Conservation (phyloP, 2,888 invertebrate species). For the Xylocampa areola region DNA sequence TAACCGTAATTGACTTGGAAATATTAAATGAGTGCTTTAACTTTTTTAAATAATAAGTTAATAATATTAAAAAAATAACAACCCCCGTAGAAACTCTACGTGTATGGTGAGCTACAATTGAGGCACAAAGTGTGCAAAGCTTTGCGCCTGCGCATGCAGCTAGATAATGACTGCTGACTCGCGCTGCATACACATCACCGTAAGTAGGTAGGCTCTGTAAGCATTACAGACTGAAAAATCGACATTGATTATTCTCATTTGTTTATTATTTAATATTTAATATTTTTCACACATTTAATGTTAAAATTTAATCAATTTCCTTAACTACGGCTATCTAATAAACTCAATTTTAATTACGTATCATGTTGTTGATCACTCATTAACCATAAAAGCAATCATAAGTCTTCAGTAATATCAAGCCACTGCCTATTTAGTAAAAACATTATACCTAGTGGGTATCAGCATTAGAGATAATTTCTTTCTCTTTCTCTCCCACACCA, state of each 20-base stretch:
- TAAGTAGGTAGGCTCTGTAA: conserved; percentile 21
- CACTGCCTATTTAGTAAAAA: conserved; percentile 29
- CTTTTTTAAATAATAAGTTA: no score
- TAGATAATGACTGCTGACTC: conserved; percentile 42
- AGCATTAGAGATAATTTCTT: conserved; percentile 64
- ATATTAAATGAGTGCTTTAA: no score
- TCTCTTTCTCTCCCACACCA: conserved; percentile 72
- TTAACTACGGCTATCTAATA: conserved; percentile 8
- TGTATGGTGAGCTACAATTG: conserved; percentile 19
- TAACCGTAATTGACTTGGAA: no score
- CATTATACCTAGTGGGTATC: conserved; percentile 60
- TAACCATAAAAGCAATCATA: conserved; percentile 15
- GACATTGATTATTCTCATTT: conserved; percentile 13
- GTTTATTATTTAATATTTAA: conserved; percentile 7
- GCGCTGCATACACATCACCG: conserved; percentile 27
- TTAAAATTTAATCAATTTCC: conserved; percentile 8
- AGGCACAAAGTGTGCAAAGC: conserved; percentile 29
- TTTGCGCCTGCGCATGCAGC: conserved; percentile 40
- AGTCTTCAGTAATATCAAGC: conserved; percentile 17
- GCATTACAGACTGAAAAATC: conserved; percentile 20
- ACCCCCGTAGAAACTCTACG: conserved; percentile 1
- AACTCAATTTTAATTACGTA: conserved; percentile 22
- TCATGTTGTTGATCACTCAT: conserved; percentile 10
- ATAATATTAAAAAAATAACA: no score
- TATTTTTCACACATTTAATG: background rate